Percentiles rank a stretch among this genome's conserved stretches.
Evolutionary conservation across 1,140 invertebrate species (phyloP).

Genomic region (roundworm (Caenorhabditis elegans)): WBcel235 BX284604.4:2071501-2072000

Average conservation of each 20-base stretch:
- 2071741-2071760: background rate
- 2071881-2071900: too few species aligned
- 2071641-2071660: too few species aligned
- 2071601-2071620: conserved; percentile 49
- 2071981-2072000: too few species aligned
- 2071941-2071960: too few species aligned
- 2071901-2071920: background rate
- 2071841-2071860: too few species aligned
- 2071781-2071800: background rate
- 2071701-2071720: too few species aligned
- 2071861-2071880: too few species aligned
- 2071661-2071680: too few species aligned
- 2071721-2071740: too few species aligned
- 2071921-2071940: background rate
- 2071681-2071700: too few species aligned
- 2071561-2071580: conserved; percentile 54
- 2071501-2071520: conserved; percentile 40
- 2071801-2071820: background rate
- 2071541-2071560: conserved; percentile 49
- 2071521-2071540: conserved; percentile 49
- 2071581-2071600: conserved; percentile 50
- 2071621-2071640: background rate
- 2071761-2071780: background rate
- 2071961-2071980: background rate
- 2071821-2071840: background rate